Conservation (phyloP, 2,113 vertebrate species). For the Nettapus auritus region DNA sequence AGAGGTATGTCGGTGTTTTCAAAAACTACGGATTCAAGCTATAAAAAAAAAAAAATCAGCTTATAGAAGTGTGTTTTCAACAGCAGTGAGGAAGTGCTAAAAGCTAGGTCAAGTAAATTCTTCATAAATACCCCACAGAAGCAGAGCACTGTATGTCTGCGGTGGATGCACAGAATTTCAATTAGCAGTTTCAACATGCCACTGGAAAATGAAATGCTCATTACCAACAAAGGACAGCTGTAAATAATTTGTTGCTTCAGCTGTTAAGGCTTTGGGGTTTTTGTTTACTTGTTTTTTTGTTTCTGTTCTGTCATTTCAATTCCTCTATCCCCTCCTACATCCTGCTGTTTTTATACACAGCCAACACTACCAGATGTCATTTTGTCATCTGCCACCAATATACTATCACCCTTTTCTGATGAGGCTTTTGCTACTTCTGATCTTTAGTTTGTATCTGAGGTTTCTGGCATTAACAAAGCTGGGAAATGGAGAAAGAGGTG, state of each 20-base stretch:
- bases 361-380: not conserved
- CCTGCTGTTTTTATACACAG: conserved; percentile 13
- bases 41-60: not conserved
- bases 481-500: not conserved
- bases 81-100: not conserved
- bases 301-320: conserved; percentile 3
- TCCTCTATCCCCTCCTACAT: not conserved
- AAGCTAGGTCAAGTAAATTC: not conserved
- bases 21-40: not conserved
- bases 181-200: not conserved
- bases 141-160: accelerated
- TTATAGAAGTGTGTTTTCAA: not conserved
- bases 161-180: not conserved
- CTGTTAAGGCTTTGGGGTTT: not conserved
- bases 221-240: not conserved
- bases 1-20: not conserved
- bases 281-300: not conserved
- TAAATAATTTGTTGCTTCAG: conserved; percentile 49
- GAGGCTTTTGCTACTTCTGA: not conserved
- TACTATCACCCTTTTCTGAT: not conserved
- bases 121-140: not conserved
- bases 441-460: not conserved
- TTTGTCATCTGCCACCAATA: conserved; percentile 21
- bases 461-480: not conserved
- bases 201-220: not conserved